Conservation (phyloP, 1,140 invertebrate genomes). For the Drosophila arizonae region DNA sequence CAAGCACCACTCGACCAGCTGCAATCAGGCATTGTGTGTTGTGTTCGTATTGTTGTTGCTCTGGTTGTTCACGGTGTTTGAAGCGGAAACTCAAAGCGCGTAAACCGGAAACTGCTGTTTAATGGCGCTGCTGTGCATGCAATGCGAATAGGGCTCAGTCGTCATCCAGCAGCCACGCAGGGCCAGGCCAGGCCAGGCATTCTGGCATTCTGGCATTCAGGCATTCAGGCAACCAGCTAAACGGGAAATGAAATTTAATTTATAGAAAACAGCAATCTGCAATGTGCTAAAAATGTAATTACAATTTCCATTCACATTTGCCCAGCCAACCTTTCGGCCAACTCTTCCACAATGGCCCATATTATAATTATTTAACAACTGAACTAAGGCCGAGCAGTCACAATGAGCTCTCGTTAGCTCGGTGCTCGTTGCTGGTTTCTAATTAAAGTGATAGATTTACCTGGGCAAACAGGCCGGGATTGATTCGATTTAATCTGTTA, state of each 20-base stretch:
- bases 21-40: conserved; percentile 50
- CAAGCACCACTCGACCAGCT: conserved; percentile 63
- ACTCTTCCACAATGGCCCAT: conserved; percentile 41
- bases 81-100: conserved; percentile 80
- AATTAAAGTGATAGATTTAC: conserved; percentile 77
- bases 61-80: conserved; percentile 60
- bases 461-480: conserved; percentile 34
- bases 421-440: conserved; percentile 25
- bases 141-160: conserved; percentile 40
- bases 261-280: conserved; percentile 67
- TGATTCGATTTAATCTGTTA: conserved; percentile 58
- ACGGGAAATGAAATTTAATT: conserved; percentile 79
- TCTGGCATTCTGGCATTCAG: background rate
- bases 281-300: conserved; percentile 78
- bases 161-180: conserved; percentile 18
- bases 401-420: conserved; percentile 26
- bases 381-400: conserved; percentile 21
- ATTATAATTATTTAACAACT: conserved; percentile 59
- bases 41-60: conserved; percentile 20
- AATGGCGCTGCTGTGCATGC: conserved; percentile 77
- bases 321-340: conserved; percentile 60
- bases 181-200: background rate
- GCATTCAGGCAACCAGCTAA: conserved; percentile 28
- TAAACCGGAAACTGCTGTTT: conserved; percentile 81
- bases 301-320: conserved; percentile 77